These are phyloP conservation scores for Nomada ruficornis DNA, from an alignment of 2,888 invertebrate genomes.

Conservation along the genomic window DNA sequence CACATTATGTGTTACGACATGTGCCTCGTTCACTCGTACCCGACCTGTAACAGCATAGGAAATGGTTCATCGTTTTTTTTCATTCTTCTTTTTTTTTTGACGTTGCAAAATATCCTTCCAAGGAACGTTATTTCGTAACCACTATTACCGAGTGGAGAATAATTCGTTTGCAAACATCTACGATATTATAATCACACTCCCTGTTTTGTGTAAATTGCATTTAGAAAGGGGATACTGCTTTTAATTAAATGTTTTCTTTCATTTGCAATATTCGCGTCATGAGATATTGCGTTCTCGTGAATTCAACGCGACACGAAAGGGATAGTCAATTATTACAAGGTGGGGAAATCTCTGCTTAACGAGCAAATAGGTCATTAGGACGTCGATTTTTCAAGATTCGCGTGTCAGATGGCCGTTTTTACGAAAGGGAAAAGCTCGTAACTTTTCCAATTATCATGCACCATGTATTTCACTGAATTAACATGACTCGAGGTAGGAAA, in stretches of 20 bases:
- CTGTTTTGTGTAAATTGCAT: not conserved
- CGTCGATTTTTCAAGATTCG: conserved; percentile 27
- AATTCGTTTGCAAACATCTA: not conserved
- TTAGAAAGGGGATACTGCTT: no score
- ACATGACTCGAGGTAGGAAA: not conserved
- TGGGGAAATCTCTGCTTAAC: conserved; percentile 55
- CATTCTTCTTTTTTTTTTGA: not conserved
- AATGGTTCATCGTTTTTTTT: conserved; percentile 16
- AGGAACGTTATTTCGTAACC: conserved; percentile 4
- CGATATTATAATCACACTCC: not conserved
- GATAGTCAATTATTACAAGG: conserved; percentile 46
- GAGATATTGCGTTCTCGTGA: not conserved
- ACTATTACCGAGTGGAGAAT: not conserved
- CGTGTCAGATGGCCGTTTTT: conserved; percentile 18
- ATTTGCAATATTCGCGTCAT: not conserved
- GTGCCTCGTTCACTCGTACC: conserved; percentile 93
- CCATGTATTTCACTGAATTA: not conserved
- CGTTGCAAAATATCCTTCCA: not conserved
- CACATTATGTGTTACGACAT: conserved; percentile 93
- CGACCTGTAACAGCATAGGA: conserved; percentile 86
- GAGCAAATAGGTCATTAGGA: conserved; percentile 70
- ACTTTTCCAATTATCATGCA: not conserved
- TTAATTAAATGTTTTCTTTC: not conserved
- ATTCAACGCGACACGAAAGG: conserved; percentile 38
- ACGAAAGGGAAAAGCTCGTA: conserved; percentile 12